These are phyloP conservation scores for Lamellibrachia luymesi DNA, from an alignment of 1,140 invertebrate species.

Conservation along the genomic window DNA sequence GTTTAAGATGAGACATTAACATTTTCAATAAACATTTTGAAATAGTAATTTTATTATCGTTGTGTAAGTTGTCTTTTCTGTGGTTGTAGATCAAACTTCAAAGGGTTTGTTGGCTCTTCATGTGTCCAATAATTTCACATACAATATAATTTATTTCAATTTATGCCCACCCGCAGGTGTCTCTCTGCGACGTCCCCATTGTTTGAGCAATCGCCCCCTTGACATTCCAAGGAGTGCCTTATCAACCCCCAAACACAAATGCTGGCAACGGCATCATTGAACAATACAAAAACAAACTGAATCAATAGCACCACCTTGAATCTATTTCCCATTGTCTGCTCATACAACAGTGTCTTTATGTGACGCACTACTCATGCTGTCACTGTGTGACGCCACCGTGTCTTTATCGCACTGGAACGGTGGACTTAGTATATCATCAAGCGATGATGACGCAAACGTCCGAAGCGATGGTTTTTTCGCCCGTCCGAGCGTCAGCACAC, in stretches of 20 bases:
- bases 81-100: background rate
- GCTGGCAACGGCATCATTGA: background rate
- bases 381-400: background rate
- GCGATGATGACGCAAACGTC: conserved; percentile 8
- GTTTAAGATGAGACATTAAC: background rate
- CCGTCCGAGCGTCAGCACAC: background rate
- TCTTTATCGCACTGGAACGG: conserved; percentile 11
- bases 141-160: background rate
- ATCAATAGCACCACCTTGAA: too few species aligned
- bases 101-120: background rate
- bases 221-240: background rate
- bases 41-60: background rate
- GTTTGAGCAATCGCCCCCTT: background rate
- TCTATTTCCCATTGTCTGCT: background rate
- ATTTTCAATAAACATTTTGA: background rate
- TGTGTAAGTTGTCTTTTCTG: background rate
- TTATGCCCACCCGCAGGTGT: background rate
- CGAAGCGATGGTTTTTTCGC: background rate
- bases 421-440: conserved; percentile 20
- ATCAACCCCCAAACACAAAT: background rate
- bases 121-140: background rate
- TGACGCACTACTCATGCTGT: background rate
- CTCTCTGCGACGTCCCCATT: background rate
- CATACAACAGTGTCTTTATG: background rate
- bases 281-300: background rate